Percentiles rank a stretch among this genome's conserved stretches.
phyloP scores from a whole-genome alignment of 2,888 invertebrate species.

The Meteorus colon region DNA sequence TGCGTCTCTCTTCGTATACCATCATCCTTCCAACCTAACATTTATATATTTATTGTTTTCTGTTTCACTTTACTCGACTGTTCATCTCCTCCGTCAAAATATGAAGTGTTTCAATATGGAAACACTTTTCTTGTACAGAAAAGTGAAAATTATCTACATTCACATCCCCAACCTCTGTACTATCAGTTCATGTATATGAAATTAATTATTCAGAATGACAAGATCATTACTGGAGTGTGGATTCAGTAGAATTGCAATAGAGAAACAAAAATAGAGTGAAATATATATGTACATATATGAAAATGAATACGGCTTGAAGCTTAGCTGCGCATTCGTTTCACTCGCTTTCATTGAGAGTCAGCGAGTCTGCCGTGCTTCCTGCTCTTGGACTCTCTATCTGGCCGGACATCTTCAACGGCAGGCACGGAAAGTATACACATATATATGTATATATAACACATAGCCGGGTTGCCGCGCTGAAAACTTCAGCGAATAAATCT shows the following conservation, averaged over 20 bases:
- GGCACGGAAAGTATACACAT: slow-evolving; percentile 40
- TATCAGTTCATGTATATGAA: too few relatives aligned
- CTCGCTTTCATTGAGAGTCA: slow-evolving; percentile 68
- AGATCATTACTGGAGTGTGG: neutral
- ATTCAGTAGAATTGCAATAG: neutral
- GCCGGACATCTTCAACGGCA: slow-evolving; percentile 64
- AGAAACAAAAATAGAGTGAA: neutral
- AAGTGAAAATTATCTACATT: too few relatives aligned
- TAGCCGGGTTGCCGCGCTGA: slow-evolving; percentile 46
- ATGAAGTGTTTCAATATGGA: too few relatives aligned
- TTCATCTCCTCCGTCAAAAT: slow-evolving; percentile 22
- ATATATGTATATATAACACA: slow-evolving; percentile 20
- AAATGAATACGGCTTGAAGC: slow-evolving; percentile 9
- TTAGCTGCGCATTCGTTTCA: slow-evolving; percentile 45
- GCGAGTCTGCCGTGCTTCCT: slow-evolving; percentile 66
- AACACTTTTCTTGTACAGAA: too few relatives aligned
- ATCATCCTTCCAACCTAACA: neutral
- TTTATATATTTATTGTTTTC: neutral
- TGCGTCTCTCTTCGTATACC: slow-evolving; percentile 43
- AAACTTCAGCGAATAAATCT: slow-evolving; percentile 51
- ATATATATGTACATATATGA: neutral
- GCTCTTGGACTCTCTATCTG: slow-evolving; percentile 66
- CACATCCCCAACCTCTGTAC: too few relatives aligned
- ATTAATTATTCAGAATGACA: neutral
- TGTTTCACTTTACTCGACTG: neutral